phyloP scores from a whole-genome alignment of 2,113 vertebrate genomes.

The Anas platyrhynchos region DNA sequence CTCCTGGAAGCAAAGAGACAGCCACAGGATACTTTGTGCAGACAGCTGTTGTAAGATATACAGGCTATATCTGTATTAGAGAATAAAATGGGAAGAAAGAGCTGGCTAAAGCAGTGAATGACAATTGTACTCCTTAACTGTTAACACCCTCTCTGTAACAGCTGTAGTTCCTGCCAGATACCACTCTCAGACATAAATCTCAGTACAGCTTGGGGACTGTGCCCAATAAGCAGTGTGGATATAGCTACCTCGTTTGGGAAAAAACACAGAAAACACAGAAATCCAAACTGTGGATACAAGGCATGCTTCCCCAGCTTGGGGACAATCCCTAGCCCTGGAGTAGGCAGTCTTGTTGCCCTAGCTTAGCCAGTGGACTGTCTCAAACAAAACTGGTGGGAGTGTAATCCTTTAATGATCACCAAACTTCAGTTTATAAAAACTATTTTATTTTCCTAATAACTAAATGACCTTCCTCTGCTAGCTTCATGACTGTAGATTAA shows the following conservation, averaged over 20 bases:
- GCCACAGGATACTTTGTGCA: neutral
- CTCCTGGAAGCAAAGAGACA: neutral
- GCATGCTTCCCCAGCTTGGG: neutral
- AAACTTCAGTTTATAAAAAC: constrained; percentile 55
- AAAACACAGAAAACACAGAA: neutral
- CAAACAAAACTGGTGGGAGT: neutral
- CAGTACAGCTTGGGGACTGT: neutral
- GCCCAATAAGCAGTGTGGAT: neutral
- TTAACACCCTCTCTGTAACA: constrained; percentile 7
- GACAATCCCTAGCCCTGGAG: neutral
- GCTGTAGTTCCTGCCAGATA: constrained; percentile 3
- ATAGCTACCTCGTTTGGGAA: neutral
- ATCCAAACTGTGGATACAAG: neutral
- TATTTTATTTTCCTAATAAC: constrained; percentile 65
- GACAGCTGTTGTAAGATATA: neutral
- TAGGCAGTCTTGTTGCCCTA: neutral
- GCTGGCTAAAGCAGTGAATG: neutral
- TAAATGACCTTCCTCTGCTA: constrained; percentile 68
- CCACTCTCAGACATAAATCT: neutral
- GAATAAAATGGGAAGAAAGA: neutral
- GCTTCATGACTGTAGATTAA: constrained; percentile 71
- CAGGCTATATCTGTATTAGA: neutral
- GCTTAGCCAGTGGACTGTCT: neutral
- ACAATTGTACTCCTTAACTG: neutral
- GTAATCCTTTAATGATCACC: constrained; percentile 5